A percentile compares a stretch with the other conserved stretches of the same genome.
phyloP scores from a whole-genome alignment of 2,888 invertebrate species.

The Melipona bicolor region DNA sequence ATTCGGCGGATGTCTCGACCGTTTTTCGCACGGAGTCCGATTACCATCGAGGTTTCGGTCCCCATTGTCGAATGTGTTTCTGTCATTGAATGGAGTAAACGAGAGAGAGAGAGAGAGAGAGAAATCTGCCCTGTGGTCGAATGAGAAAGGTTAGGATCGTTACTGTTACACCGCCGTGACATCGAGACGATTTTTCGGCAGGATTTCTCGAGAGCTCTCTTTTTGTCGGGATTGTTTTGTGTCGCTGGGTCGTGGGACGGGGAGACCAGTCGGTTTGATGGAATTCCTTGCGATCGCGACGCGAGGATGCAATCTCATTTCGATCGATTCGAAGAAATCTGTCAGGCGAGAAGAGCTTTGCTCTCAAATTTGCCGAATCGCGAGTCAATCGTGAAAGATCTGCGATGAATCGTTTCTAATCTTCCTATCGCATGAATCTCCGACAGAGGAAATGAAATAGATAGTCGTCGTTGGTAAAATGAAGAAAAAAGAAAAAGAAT shows the following conservation, averaged over 20 bases:
- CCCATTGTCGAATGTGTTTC: not conserved
- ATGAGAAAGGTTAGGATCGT: not conserved
- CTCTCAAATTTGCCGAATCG: no score
- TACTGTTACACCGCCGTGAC: not conserved
- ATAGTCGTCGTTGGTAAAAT: no score
- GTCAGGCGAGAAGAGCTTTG: not conserved
- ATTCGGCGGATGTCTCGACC: constrained; percentile 13
- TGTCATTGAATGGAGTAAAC: not conserved
- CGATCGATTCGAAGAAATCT: not conserved
- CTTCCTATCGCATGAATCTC: no score
- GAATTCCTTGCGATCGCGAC: not conserved
- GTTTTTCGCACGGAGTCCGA: constrained; percentile 45
- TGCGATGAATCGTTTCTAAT: not conserved
- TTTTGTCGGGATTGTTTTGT: constrained; percentile 3
- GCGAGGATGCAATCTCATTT: constrained; percentile 29
- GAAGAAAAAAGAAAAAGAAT: no score
- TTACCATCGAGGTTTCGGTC: constrained; percentile 44
- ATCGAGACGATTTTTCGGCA: not conserved
- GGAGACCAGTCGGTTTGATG: no score
- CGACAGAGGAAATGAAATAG: no score
- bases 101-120: not conserved
- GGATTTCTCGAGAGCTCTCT: not conserved
- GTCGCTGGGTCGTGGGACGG: not conserved
- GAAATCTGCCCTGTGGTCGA: not conserved
- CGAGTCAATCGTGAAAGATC: not conserved